phyloP scores from a whole-genome alignment of 1,140 invertebrate genomes.

The Macrosteles quadrilineatus region DNA sequence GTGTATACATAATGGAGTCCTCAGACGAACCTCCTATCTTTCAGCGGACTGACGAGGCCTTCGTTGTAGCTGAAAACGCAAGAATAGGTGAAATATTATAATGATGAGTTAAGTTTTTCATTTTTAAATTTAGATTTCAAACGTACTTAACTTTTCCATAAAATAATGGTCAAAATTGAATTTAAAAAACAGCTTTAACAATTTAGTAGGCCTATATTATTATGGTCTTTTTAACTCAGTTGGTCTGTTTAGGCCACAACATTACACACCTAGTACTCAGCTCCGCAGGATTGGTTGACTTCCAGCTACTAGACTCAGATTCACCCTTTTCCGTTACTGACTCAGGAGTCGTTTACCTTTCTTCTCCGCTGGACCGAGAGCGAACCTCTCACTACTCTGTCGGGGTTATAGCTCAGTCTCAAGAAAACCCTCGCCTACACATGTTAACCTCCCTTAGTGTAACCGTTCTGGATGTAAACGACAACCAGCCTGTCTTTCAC shows the following conservation, averaged over 20 bases:
- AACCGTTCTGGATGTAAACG: constrained; percentile 87
- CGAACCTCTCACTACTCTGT: constrained; percentile 68
- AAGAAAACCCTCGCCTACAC: constrained; percentile 68
- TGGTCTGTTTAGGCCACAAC: constrained; percentile 62
- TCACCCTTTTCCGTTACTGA: constrained; percentile 67
- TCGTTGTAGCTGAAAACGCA: constrained; percentile 79
- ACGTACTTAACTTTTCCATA: no score
- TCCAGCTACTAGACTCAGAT: constrained; percentile 65
- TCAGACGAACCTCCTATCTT: constrained; percentile 71
- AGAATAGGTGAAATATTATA: constrained; percentile 57
- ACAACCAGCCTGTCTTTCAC: constrained; percentile 85
- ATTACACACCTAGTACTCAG: constrained; percentile 64
- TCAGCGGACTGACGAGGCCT: constrained; percentile 68
- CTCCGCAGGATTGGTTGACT: constrained; percentile 60
- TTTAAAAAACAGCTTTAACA: neutral
- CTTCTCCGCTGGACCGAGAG: constrained; percentile 77
- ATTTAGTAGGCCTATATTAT: neutral
- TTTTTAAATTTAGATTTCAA: constrained; percentile 1
- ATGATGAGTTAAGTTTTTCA: no score
- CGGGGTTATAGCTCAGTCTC: constrained; percentile 77
- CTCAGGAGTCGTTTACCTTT: constrained; percentile 70
- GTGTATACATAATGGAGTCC: constrained; percentile 71
- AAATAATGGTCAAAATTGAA: neutral
- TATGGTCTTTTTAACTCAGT: no score
- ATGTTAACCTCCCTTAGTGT: constrained; percentile 72